Percentiles rank a stretch among this genome's conserved stretches.
Evolutionary conservation across 2,888 invertebrate species (phyloP).

Genomic region (Ichneumoninae sp.): DNA sequence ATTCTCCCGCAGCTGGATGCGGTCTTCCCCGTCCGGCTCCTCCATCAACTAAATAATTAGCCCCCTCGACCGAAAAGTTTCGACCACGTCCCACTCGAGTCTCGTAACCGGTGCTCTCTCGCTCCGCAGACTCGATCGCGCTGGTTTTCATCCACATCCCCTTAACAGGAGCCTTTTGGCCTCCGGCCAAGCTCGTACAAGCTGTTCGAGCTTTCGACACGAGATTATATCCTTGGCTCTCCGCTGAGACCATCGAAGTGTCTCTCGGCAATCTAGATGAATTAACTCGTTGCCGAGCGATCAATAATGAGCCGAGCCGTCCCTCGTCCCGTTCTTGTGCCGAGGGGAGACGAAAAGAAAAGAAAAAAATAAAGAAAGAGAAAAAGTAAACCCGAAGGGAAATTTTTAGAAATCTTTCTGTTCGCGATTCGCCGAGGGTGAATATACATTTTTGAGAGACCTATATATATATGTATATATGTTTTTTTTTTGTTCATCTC

Average conservation of each 20-base stretch:
- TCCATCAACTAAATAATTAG: conserved; percentile 39
- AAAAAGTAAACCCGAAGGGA: conserved; percentile 4
- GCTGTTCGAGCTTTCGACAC: conserved; percentile 36
- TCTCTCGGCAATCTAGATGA: conserved; percentile 28
- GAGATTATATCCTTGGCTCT: conserved; percentile 3
- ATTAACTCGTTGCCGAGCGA: conserved; percentile 31
- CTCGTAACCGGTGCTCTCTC: conserved; percentile 17
- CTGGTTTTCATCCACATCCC: conserved; percentile 36
- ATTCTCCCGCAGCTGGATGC: conserved; percentile 2
- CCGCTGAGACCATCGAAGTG: conserved; percentile 10
- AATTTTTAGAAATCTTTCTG: conserved; percentile 17
- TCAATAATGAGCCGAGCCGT: conserved; percentile 8
- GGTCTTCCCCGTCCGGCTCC: not conserved
- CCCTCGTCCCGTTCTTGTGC: not conserved
- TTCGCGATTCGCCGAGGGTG: not conserved
- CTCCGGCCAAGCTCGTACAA: conserved; percentile 30
- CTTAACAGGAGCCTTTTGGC: conserved; percentile 11
- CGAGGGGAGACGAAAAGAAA: not conserved
- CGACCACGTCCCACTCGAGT: conserved; percentile 4
- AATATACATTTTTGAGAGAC: not conserved
- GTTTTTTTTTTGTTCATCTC: conserved; percentile 25
- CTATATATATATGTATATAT: not conserved
- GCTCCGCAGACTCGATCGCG: conserved; percentile 19
- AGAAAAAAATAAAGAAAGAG: not conserved
- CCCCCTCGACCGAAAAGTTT: not conserved